Evolutionary conservation across 2,888 invertebrate genomes (phyloP).

Genomic region (Lochmaea capreae): DNA sequence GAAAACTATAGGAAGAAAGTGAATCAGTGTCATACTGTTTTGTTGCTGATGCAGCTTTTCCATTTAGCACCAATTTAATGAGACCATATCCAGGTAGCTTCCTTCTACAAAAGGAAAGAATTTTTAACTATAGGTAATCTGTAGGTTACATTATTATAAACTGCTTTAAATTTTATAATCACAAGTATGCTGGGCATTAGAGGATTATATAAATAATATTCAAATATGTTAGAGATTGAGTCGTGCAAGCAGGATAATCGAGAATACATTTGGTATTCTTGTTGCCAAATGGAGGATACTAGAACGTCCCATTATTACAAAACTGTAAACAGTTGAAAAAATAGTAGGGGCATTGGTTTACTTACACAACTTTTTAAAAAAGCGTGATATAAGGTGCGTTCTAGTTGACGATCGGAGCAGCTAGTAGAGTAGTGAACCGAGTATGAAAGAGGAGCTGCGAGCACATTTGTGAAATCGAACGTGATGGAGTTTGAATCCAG

Average conservation of each 20-base stretch:
- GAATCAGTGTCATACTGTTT: slow-evolving; percentile 9
- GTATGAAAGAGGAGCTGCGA: no score
- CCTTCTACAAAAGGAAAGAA: slow-evolving; percentile 11
- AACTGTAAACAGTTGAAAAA: slow-evolving; percentile 3
- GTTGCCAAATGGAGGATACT: slow-evolving; percentile 18
- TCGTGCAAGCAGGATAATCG: slow-evolving; percentile 9
- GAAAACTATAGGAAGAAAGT: not conserved
- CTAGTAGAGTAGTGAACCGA: no score
- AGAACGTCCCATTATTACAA: slow-evolving; percentile 4
- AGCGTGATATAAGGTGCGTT: not conserved
- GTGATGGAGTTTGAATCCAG: no score
- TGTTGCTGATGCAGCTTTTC: slow-evolving; percentile 25
- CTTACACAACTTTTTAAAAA: slow-evolving; percentile 11
- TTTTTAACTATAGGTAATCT: slow-evolving; percentile 24
- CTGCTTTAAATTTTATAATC: not conserved
- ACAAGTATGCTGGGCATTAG: slow-evolving; percentile 7
- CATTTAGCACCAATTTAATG: slow-evolving; percentile 10
- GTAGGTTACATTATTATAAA: not conserved
- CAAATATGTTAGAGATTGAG: slow-evolving; percentile 5
- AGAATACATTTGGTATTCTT: slow-evolving; percentile 14
- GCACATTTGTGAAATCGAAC: no score
- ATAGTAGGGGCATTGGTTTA: not conserved
- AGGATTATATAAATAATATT: no score
- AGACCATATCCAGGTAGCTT: slow-evolving; percentile 18
- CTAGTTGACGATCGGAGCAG: no score